These are phyloP conservation scores for Aldrovandia affinis DNA, from an alignment of 2,797 vertebrate genomes.

Conservation along the genomic window DNA sequence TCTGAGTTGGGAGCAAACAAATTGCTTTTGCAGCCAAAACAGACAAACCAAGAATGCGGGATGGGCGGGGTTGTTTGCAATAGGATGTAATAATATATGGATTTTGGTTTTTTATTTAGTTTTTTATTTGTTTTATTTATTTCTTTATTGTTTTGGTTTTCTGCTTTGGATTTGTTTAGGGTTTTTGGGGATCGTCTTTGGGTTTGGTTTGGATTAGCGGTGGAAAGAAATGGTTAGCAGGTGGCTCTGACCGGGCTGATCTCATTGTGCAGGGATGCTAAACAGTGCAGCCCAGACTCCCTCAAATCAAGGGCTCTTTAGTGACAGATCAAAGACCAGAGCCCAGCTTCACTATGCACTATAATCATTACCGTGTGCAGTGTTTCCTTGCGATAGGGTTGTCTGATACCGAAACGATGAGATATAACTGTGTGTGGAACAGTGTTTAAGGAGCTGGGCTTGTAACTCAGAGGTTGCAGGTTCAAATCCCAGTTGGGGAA, in stretches of 20 bases:
- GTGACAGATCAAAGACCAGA: neutral
- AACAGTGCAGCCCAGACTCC: neutral
- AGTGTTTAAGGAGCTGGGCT: no score
- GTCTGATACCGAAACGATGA: neutral
- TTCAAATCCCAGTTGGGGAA: neutral
- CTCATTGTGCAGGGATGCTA: neutral
- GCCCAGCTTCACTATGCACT: no score
- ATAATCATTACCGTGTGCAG: neutral
- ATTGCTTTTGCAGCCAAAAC: no score
- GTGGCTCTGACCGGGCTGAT: neutral
- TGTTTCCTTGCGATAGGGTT: neutral
- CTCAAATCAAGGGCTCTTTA: neutral
- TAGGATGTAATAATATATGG: neutral
- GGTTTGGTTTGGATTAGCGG: neutral
- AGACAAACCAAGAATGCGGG: no score
- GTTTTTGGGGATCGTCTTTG: neutral
- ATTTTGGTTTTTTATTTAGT: neutral
- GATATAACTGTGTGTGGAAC: no score
- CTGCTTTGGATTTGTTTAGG: neutral
- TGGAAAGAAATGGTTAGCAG: neutral
- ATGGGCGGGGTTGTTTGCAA: neutral
- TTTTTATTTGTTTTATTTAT: neutral
- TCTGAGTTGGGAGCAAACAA: no score
- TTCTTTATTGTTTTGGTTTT: neutral
- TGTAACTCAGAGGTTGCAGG: neutral